Conservation (phyloP, 2,797 vertebrate genomes). For the Cossypha niveicapilla region DNA sequence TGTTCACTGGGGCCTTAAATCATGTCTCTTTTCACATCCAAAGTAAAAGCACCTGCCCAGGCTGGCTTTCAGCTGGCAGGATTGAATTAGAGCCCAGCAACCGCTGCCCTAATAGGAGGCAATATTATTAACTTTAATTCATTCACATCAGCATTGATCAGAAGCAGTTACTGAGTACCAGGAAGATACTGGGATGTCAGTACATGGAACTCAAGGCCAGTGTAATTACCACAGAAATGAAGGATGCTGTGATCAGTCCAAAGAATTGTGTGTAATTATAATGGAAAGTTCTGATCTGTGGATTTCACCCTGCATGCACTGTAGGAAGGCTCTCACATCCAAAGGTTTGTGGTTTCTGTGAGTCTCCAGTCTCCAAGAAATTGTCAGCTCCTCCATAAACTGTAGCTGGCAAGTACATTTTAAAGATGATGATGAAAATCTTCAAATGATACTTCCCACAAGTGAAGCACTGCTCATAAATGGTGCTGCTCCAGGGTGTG, state of each 20-base stretch:
- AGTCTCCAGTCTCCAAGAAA: neutral
- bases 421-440: neutral
- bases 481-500: fast-evolving
- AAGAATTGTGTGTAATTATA: neutral
- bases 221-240: neutral
- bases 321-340: neutral
- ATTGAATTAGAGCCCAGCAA: slow-evolving; percentile 1
- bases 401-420: neutral
- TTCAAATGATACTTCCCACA: neutral
- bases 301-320: fast-evolving
- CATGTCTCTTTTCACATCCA: neutral
- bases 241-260: neutral
- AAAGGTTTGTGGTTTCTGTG: neutral
- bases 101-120: neutral
- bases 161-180: neutral
- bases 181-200: neutral
- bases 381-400: neutral
- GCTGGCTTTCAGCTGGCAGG: neutral
- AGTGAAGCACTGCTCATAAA: neutral
- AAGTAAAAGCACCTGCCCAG: neutral
- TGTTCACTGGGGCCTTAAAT: neutral
- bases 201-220: neutral
- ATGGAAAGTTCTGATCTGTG: neutral
- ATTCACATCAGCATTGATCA: slow-evolving; percentile 33
- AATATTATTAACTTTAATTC: slow-evolving; percentile 32